These are phyloP conservation scores for Parnassius apollo DNA, from an alignment of 2,888 invertebrate genomes.

Conservation along the genomic window DNA sequence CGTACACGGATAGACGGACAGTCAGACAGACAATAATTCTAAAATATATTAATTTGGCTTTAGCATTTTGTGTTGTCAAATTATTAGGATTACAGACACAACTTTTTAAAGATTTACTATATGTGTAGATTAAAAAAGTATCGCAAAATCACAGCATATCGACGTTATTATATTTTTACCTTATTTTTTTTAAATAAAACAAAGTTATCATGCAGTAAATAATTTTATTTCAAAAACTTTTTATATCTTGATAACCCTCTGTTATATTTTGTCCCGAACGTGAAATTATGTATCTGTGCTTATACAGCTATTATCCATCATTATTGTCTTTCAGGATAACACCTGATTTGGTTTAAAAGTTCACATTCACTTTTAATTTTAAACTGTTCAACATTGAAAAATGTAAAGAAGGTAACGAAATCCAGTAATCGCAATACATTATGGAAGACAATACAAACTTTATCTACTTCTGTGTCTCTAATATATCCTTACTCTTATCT, in stretches of 20 bases:
- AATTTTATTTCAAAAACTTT: constrained; percentile 77
- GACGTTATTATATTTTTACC: too few species aligned
- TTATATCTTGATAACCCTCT: constrained; percentile 63
- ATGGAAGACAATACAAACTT: constrained; percentile 76
- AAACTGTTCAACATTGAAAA: constrained; percentile 39
- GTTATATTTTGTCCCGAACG: constrained; percentile 63
- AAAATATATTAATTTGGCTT: too few species aligned
- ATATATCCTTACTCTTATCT: constrained; percentile 30
- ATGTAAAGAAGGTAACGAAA: constrained; percentile 43
- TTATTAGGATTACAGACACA: too few species aligned
- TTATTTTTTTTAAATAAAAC: constrained; percentile 42
- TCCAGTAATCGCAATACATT: constrained; percentile 58
- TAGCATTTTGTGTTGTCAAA: too few species aligned
- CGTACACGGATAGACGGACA: too few species aligned
- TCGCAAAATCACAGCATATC: too few species aligned
- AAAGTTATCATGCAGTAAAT: constrained; percentile 68
- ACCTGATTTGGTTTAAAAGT: constrained; percentile 45
- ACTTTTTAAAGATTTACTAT: too few species aligned
- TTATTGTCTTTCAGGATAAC: constrained; percentile 79
- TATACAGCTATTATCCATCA: constrained; percentile 72
- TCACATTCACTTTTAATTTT: constrained; percentile 31
- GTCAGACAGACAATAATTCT: too few species aligned
- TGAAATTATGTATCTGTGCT: constrained; percentile 70
- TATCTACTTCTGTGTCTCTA: constrained; percentile 50
- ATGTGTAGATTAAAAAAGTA: too few species aligned